These are phyloP conservation scores for Halcyon chelicuti DNA, from an alignment of 2,797 vertebrate genomes.

Conservation along the genomic window DNA sequence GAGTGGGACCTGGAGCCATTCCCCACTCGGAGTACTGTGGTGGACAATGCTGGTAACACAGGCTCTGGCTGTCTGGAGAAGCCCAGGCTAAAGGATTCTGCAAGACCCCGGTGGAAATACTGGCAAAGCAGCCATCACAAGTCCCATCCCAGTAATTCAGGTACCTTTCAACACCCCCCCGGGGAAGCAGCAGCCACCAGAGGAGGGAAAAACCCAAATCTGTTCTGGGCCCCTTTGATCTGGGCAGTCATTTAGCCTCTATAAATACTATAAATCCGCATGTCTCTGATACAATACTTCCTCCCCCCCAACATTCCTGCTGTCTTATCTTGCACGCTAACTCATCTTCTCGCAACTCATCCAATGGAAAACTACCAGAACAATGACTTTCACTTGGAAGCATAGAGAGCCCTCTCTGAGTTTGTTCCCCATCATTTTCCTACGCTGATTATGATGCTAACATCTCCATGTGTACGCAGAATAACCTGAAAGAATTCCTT, in stretches of 20 bases:
- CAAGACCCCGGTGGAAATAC: conserved; percentile 80
- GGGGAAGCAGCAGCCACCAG: not conserved
- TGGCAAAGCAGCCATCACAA: conserved; percentile 83
- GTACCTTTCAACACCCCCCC: conserved; percentile 53
- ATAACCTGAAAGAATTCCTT: not conserved
- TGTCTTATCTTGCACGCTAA: not conserved
- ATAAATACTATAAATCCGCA: not conserved
- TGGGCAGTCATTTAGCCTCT: not conserved
- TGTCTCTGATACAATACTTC: not conserved
- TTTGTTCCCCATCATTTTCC: not conserved
- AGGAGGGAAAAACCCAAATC: not conserved
- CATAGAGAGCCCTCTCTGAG: not conserved
- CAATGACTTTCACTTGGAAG: not conserved
- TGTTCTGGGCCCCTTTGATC: not conserved
- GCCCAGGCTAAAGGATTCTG: conserved; percentile 4
- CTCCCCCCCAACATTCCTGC: not conserved
- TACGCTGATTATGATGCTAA: not conserved
- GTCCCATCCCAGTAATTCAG: conserved; percentile 79
- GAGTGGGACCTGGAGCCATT: not conserved
- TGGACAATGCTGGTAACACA: conserved; percentile 66
- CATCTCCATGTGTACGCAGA: not conserved
- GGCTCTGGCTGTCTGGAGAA: conserved; percentile 60
- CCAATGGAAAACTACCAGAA: not conserved
- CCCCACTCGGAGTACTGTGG: not conserved
- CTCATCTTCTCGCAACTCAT: not conserved